Conservation (phyloP, 2,113 vertebrate genomes). For the Limnothrissa miodon region DNA sequence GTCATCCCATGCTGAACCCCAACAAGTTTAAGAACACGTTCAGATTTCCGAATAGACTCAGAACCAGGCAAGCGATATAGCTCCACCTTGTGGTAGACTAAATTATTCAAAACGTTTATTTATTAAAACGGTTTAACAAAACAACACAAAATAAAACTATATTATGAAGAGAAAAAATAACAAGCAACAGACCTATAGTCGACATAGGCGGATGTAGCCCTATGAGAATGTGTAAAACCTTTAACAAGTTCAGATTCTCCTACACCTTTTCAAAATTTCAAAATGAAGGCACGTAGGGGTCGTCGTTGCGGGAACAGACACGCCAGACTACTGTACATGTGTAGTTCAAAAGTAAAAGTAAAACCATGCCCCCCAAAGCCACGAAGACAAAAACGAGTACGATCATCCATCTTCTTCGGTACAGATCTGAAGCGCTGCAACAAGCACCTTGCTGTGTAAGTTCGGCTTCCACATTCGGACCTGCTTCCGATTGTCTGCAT, state of each 20-base stretch:
- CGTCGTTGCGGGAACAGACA: conserved; percentile 30
- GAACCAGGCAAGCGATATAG: neutral
- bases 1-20: too few species aligned
- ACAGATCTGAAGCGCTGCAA: neutral
- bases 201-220: too few species aligned
- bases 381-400: conserved; percentile 33
- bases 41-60: neutral
- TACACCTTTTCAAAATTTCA: neutral
- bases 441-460: neutral
- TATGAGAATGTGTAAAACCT: neutral
- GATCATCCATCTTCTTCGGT: conserved; percentile 29
- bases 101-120: neutral
- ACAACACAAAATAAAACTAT: neutral
- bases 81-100: neutral
- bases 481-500: neutral
- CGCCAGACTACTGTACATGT: conserved; percentile 55
- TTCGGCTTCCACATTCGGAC: neutral
- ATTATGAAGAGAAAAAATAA: too few species aligned
- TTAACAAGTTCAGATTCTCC: neutral
- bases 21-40: neutral
- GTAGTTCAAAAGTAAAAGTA: conserved; percentile 57
- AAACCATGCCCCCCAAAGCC: conserved; percentile 36
- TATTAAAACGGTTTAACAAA: neutral
- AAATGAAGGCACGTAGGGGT: neutral
- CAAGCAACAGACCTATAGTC: neutral